Base-by-base conservation (phyloP, 1,140 invertebrate genomes). In the Sycophila sp. region DNA sequence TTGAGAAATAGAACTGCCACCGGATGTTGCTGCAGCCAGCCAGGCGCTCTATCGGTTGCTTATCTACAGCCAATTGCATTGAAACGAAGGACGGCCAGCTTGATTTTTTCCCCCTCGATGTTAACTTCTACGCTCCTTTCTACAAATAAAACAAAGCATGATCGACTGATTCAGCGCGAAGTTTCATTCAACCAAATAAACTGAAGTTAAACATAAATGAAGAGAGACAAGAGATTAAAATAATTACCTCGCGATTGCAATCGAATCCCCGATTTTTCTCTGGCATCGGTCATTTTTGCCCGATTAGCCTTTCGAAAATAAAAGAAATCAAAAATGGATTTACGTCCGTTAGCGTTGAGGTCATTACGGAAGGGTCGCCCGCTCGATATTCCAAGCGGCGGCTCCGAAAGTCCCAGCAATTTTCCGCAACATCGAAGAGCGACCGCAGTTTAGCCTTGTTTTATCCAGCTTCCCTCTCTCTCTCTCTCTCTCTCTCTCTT, bases 381-480 rank as follows among this genome's bases (percentile, higher is more conserved):
- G 34, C 28, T 51, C 45, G 45, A 63, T 63, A 49, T 30, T 62
- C 59, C 38, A 62, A 17, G 24, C 38, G 26, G 59, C 59, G 59
- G n/a, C n/a, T n/a, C n/a, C n/a, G 49, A 63, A 63, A 63, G 49
- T 67, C 36, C 34, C 36, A 40, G 53, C 53, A 65, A 69, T 73
- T 69, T 69, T 69, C 66, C 66, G 60, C 71, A 69, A 73, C 65
- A 73, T 64, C 60, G 71, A 68, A 65, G 67, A 69, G 10, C 60
- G n/a, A 11, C 38, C 40, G 24, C 26, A 55, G 28, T 55, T 55
- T 32, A 55, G 51, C 19, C 56, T 59, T 59, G 51, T 59, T 40
- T 40, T 19, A 32, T n/a, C 24, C 13, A 11, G 24, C 26, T 70
- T 55, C 17, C 40, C 55, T 65, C 24, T 63, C 45, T 42, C 40